Conservation (phyloP, 2,888 invertebrate genomes). For the Athalia cordata region DNA sequence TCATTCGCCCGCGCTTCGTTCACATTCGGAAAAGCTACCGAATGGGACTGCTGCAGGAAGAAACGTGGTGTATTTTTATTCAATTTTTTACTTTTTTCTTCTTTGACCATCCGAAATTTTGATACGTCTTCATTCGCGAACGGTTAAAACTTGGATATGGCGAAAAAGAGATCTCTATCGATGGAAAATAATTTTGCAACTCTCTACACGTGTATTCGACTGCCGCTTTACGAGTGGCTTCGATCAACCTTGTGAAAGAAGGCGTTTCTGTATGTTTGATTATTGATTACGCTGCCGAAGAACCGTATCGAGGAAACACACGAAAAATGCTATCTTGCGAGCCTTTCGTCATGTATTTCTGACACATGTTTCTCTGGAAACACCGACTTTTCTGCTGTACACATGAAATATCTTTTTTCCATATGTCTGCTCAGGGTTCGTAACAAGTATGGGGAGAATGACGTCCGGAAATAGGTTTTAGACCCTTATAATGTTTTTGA, state of each 20-base stretch:
- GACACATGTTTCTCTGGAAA: constrained; percentile 19
- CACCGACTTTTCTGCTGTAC: constrained; percentile 31
- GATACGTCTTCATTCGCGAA: background rate
- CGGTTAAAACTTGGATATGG: constrained; percentile 14
- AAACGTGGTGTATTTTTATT: background rate
- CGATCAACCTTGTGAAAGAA: constrained; percentile 8
- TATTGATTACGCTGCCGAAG: constrained; percentile 13
- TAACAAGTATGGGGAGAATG: constrained; percentile 31
- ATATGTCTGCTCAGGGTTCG: constrained; percentile 20
- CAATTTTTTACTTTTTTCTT: background rate
- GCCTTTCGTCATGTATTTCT: constrained; percentile 38
- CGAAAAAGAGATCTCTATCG: constrained; percentile 7
- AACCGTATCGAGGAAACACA: constrained; percentile 10
- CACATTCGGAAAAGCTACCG: background rate
- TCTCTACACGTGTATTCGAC: constrained; percentile 11
- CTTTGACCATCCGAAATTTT: no score
- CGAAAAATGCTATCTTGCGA: constrained; percentile 27
- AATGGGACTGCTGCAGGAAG: background rate
- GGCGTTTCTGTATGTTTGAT: constrained; percentile 25
- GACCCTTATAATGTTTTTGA: constrained; percentile 43
- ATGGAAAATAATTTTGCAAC: constrained; percentile 1
- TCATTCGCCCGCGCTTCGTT: constrained; percentile 36
- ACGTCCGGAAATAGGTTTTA: constrained; percentile 42
- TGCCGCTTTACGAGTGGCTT: constrained; percentile 21
- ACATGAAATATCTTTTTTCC: background rate